Base-by-base conservation (phyloP, 2,113 vertebrate genomes). In the Hippocampus barbouri region DNA sequence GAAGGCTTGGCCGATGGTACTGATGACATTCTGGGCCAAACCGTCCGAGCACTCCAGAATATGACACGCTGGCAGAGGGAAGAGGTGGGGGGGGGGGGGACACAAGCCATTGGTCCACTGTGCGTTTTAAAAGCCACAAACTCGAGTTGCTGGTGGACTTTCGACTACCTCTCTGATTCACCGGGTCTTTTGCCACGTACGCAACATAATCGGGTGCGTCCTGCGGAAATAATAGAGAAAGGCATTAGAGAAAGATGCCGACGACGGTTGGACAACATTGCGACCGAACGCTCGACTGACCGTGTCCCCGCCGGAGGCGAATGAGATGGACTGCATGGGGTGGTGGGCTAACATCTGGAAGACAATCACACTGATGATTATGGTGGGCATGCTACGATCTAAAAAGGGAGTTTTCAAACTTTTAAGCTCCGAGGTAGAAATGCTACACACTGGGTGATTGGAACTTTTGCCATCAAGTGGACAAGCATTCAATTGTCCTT, bases 1-100 rank as follows among this genome's bases (percentile, higher is more conserved):
- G 0, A 99, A 98, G 77, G 97, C 97, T 78, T 99, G 97, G 56
- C 97, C 97, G 43, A 99, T 95, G 0, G 97, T 98, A 77, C 93
- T 96, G 94, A 99, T 98, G 84, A 99, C 93, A 0, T 90, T 95
- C 90, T 98, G 96, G 0, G 97, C 97, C 69, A 98, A 92, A 79
- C 96, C 96, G 2, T 97, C 95, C 0, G 94, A 93, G 71, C 97
- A 98, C 89, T 99, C 97, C 92, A 98, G 91, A 88, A 99, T 98
- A 80, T 99, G 97, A 79, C 97, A 98, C 1, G 97, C 96, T 99
- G 70, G 47, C 69, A 66, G 49, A 67, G 18, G 34, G 5, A 38
- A 38, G 34, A 5, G 34, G 1, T 75, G 20, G 41, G 65, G 72
- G 3, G 21, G 76, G 16, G 41, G 68, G 72, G 2, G 20, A 23